Percentiles rank a stretch among this genome's conserved stretches.
These are phyloP conservation scores for Leptinotarsa tumamoca DNA, from an alignment of 2,888 invertebrate species.

Conservation along the genomic window DNA sequence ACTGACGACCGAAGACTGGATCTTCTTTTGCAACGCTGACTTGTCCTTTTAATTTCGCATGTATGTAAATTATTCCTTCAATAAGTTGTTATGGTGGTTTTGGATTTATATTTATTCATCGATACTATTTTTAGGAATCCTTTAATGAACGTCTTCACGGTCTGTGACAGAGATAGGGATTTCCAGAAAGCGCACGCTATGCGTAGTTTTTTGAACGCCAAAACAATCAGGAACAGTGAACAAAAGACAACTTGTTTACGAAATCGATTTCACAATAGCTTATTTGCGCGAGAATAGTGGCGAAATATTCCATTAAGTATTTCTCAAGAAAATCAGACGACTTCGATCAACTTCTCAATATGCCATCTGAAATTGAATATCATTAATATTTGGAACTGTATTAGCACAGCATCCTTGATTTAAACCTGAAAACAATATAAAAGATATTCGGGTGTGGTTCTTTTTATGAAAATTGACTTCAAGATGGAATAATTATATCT, in stretches of 20 bases:
- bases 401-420: background rate
- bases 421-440: background rate
- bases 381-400: background rate
- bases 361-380: background rate
- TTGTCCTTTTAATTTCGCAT: conserved; percentile 4
- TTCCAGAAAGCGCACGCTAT: background rate
- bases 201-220: background rate
- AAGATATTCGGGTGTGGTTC: too few species aligned
- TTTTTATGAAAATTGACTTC: too few species aligned
- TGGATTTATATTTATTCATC: conserved; percentile 6
- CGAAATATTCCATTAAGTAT: conserved; percentile 10
- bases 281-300: background rate
- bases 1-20: background rate
- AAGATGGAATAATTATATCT: too few species aligned
- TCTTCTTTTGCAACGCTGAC: conserved; percentile 7
- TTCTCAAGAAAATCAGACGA: background rate
- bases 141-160: background rate
- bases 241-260: background rate
- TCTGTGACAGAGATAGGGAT: background rate
- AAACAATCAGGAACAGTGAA: background rate
- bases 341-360: background rate
- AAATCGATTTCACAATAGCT: background rate
- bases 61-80: background rate
- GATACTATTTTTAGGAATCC: background rate
- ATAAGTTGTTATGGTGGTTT: conserved; percentile 9